These are phyloP conservation scores for Chauna torquata DNA, from an alignment of 2,113 vertebrate species.

Conservation along the genomic window DNA sequence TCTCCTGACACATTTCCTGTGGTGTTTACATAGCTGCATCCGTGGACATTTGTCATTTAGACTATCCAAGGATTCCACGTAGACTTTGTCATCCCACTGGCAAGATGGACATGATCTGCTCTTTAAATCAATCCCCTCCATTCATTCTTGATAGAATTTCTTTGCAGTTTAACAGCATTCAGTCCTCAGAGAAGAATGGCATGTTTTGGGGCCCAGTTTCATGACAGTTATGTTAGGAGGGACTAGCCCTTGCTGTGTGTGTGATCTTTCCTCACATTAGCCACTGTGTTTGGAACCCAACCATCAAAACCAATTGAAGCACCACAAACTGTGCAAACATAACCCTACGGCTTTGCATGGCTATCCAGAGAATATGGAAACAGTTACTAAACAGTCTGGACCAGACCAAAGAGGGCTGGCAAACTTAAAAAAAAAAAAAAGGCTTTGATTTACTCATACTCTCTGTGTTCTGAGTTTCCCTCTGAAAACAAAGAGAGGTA, in stretches of 20 bases:
- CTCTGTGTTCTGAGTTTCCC: slow-evolving; percentile 34
- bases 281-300: background rate
- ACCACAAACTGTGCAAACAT: background rate
- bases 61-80: background rate
- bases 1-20: slow-evolving; percentile 26
- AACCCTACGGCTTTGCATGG: background rate
- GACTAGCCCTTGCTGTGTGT: background rate
- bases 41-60: slow-evolving; percentile 34
- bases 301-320: background rate
- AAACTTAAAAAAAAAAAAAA: background rate
- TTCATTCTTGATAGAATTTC: background rate
- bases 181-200: background rate
- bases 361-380: background rate
- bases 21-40: slow-evolving; percentile 7
- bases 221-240: background rate
- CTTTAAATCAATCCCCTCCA: background rate
- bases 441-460: slow-evolving; percentile 30
- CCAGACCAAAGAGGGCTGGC: background rate
- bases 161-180: background rate
- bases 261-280: background rate
- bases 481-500: slow-evolving; percentile 47
- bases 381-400: slow-evolving; percentile 4
- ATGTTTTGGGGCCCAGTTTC: background rate
- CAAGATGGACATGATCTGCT: background rate
- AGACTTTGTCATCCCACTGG: background rate